Evolutionary conservation across 2,797 vertebrate genomes (phyloP).

Genomic region (Gephyroberyx darwinii): DNA sequence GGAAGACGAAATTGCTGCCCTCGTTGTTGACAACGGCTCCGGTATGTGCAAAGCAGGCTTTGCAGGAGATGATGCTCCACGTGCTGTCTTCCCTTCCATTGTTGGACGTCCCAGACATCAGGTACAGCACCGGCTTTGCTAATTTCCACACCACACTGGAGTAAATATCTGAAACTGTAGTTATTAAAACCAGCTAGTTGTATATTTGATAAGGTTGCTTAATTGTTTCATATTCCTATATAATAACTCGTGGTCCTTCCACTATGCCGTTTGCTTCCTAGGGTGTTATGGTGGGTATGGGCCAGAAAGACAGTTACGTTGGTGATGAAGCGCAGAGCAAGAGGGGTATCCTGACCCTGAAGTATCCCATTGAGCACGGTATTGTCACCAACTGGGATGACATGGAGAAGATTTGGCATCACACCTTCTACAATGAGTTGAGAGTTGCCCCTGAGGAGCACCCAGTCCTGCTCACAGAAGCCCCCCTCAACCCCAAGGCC

Average conservation of each 20-base stretch:
- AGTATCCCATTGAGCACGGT: slow-evolving; percentile 97
- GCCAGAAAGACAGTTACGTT: slow-evolving; percentile 97
- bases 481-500: slow-evolving; percentile 97
- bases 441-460: slow-evolving; percentile 97
- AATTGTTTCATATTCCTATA: too few relatives aligned
- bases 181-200: too few relatives aligned
- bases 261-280: slow-evolving; percentile 47
- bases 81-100: slow-evolving; percentile 97
- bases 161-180: too few relatives aligned
- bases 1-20: slow-evolving; percentile 98
- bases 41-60: slow-evolving; percentile 99
- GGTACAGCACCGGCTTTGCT: slow-evolving; percentile 74
- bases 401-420: slow-evolving; percentile 91
- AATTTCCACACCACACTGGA: background rate
- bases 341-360: slow-evolving; percentile 96
- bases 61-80: slow-evolving; percentile 95
- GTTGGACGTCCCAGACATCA: slow-evolving; percentile 97
- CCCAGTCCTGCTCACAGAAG: slow-evolving; percentile 97
- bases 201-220: background rate
- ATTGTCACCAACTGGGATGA: slow-evolving; percentile 91
- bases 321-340: slow-evolving; percentile 99
- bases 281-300: slow-evolving; percentile 99
- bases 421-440: slow-evolving; percentile 98
- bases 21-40: slow-evolving; percentile 98
- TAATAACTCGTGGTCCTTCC: too few relatives aligned